Percentiles rank a stretch among this genome's conserved stretches.
These are phyloP conservation scores for Podarcis raffonei DNA, from an alignment of 2,113 vertebrate species.

Conservation along the genomic window DNA sequence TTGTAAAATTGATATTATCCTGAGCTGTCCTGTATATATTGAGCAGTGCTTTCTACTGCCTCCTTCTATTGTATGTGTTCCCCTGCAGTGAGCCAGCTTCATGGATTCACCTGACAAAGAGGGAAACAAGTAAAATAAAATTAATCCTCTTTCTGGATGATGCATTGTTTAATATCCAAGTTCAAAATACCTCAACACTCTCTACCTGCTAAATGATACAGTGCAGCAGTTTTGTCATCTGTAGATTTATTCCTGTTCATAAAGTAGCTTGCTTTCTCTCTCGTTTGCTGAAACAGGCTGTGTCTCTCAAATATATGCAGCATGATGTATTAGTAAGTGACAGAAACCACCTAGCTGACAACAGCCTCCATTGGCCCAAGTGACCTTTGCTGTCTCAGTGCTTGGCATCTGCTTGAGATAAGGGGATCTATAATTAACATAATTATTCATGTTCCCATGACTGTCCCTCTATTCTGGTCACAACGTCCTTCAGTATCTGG, in stretches of 20 bases:
- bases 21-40: no score
- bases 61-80: not conserved
- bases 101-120: not conserved
- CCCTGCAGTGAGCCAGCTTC: not conserved
- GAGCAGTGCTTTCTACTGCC: not conserved
- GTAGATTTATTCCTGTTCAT: constrained; percentile 35
- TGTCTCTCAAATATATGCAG: constrained; percentile 50
- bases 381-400: constrained; percentile 62
- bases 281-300: constrained; percentile 41
- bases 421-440: constrained; percentile 33
- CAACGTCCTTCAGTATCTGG: constrained; percentile 7
- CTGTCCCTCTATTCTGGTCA: not conserved
- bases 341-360: constrained; percentile 58
- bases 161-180: not conserved
- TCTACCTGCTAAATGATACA: not conserved
- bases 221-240: constrained; percentile 5
- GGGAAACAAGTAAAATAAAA: not conserved
- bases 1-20: not conserved
- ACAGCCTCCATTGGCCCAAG: constrained; percentile 61
- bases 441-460: constrained; percentile 45
- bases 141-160: not conserved
- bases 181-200: constrained; percentile 11
- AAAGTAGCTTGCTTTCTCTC: constrained; percentile 39
- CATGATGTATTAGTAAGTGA: constrained; percentile 64
- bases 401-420: constrained; percentile 42